Conservation (phyloP, 2,113 vertebrate genomes). For the Sitta europaea region DNA sequence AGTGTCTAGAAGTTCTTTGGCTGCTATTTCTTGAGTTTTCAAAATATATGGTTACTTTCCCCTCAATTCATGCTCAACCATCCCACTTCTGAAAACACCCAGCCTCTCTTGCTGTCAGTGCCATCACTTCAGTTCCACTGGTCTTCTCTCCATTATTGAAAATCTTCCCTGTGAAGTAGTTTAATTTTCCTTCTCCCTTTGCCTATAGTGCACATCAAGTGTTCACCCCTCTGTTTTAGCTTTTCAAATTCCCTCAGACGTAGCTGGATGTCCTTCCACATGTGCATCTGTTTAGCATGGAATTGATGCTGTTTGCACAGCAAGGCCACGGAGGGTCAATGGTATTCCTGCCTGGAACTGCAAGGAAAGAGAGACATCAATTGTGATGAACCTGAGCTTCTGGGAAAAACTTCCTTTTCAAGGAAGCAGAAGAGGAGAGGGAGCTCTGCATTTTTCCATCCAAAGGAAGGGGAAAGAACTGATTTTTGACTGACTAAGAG, state of each 20-base stretch:
- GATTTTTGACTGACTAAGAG: neutral
- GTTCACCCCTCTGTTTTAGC: neutral
- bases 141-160: neutral
- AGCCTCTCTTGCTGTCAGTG: neutral
- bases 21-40: neutral
- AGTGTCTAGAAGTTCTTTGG: neutral
- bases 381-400: neutral
- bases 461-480: neutral
- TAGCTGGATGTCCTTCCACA: neutral
- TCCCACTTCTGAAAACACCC: neutral
- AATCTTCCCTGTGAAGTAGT: neutral
- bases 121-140: neutral
- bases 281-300: fast-evolving
- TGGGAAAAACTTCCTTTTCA: neutral
- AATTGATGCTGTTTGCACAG: neutral
- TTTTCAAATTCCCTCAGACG: neutral
- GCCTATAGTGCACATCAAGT: neutral
- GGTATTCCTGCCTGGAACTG: neutral
- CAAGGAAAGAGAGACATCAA: neutral
- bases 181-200: neutral
- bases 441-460: neutral
- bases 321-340: neutral
- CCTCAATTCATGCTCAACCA: neutral
- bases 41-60: neutral
- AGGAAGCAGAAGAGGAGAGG: neutral